Conservation (phyloP, 2,888 invertebrate species). For the Neoitamus cyanurus region DNA sequence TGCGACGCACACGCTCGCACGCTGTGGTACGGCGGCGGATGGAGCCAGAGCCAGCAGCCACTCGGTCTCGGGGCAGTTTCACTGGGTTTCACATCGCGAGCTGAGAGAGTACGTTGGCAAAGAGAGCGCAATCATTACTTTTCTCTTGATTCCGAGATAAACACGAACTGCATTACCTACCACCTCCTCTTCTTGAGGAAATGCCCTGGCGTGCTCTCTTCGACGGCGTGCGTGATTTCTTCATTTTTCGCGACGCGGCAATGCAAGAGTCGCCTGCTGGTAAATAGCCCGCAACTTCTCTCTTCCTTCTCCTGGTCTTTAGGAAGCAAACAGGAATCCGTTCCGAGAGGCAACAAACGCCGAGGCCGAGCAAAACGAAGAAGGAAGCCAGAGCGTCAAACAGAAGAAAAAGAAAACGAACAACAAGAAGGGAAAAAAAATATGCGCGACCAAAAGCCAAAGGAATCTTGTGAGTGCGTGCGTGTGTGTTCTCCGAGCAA, state of each 20-base stretch:
- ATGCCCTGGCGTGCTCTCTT: neutral
- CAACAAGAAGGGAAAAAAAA: neutral
- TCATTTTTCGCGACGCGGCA: neutral
- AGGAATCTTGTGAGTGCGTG: neutral
- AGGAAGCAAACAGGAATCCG: neutral
- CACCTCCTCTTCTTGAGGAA: constrained; percentile 14
- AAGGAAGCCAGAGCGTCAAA: neutral
- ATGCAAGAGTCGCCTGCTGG: too few species aligned
- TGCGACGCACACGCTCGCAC: constrained; percentile 50
- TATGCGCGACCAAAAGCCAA: neutral
- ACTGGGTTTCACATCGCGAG: neutral
- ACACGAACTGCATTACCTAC: constrained; percentile 44
- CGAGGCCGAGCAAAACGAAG: neutral
- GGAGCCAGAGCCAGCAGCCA: neutral
- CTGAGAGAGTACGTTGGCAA: neutral
- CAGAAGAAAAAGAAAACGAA: neutral
- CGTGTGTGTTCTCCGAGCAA: constrained; percentile 19
- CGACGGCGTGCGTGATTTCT: neutral
- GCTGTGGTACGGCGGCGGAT: neutral
- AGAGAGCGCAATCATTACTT: neutral
- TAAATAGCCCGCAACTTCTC: neutral
- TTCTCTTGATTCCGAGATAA: neutral
- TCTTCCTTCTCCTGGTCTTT: neutral
- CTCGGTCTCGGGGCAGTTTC: constrained; percentile 15
- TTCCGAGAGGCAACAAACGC: neutral